Base-by-base conservation (phyloP, 1,140 invertebrate species). In the Sinonovacula constricta region DNA sequence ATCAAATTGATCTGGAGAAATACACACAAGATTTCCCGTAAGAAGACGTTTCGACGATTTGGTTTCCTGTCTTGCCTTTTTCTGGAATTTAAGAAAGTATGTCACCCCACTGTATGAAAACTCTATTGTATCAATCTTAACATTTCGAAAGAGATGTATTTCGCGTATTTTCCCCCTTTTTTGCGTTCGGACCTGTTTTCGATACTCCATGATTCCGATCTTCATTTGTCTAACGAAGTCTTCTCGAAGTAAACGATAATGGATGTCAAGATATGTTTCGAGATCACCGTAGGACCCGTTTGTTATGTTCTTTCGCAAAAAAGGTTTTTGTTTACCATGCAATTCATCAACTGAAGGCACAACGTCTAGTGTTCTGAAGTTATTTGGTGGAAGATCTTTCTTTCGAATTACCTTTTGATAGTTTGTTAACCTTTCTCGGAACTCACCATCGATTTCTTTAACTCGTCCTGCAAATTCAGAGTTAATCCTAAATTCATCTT, bases 221-320 rank as follows among this genome's bases (percentile, higher is more conserved):
- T 45, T 45, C 39, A 92, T 60, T 34, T 91, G 88, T 0, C 78
- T 53, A 36, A 91, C 63, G 59, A 91, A 91, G 81, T 96, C 95
- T 91, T 96, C 95, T 12, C 94, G 88, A 28, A 96, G 87, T 1
- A 96, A 88, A 14, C 94, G 90, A 85, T 95, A 95, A 78, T 96
- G 95, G 0, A 94, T 92, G 82, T 95, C 94, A 4, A 97, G 88
- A 85, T 97, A 97, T 83, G 95, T 93, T 24, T 94, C 91, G 0
- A 93, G 91, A 85, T 92, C 90, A 4, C 89, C 78, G 85, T 95
- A 96, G 0, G 88, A 82, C 3, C 94, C 94, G 45, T 92, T 80
- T 0, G 93, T 84, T 59, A 94, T 92, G 85, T 94, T 95, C 5
- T 92, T 88, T 2, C 93, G 88, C 15, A 95, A 79, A 89, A 92